Percentiles rank a stretch among this genome's conserved stretches.
Conservation (phyloP, 2,113 vertebrate species). For the Centropristis striata region DNA sequence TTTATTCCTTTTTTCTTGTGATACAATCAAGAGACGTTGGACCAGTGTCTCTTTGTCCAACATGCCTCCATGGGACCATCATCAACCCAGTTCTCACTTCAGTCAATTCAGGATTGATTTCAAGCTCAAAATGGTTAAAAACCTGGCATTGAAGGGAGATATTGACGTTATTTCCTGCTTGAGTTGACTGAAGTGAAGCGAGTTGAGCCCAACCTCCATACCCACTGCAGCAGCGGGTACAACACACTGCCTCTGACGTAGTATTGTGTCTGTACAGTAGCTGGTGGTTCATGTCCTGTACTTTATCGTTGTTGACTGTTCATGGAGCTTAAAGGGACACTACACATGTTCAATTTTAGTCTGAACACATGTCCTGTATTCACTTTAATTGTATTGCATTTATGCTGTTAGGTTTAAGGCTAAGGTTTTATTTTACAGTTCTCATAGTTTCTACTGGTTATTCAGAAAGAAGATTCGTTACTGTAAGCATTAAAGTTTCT, state of each 20-base stretch:
- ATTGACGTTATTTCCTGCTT: background rate
- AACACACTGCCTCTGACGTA: constrained; percentile 86
- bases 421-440: background rate
- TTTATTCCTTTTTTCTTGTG: constrained; percentile 77
- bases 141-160: background rate
- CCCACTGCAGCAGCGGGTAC: constrained; percentile 83
- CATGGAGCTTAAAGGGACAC: constrained; percentile 59
- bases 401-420: background rate
- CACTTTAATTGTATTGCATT: background rate
- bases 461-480: background rate
- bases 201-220: constrained; percentile 20
- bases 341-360: background rate
- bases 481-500: no score
- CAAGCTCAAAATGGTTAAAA: background rate
- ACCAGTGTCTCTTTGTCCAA: constrained; percentile 50
- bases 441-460: background rate
- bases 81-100: background rate
- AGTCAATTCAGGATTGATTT: background rate
- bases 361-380: background rate
- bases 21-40: constrained; percentile 59
- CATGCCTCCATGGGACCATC: constrained; percentile 32
- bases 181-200: constrained; percentile 20
- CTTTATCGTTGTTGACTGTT: constrained; percentile 42
- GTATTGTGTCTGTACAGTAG: constrained; percentile 65
- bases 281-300: constrained; percentile 46